These are phyloP conservation scores for Lycorma delicatula DNA, from an alignment of 1,140 invertebrate species.

Conservation along the genomic window DNA sequence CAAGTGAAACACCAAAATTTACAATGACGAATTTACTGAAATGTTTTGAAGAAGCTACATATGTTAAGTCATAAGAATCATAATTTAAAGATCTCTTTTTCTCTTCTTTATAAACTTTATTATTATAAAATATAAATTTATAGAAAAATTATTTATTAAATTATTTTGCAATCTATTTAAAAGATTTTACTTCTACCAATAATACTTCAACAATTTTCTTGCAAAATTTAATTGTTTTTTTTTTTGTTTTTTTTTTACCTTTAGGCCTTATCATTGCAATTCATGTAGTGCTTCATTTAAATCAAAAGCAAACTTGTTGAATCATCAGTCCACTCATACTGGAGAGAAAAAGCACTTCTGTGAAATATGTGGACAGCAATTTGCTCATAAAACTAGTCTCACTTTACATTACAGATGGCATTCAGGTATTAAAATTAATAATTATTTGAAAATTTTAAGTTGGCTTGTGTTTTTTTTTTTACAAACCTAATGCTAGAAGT, in stretches of 20 bases:
- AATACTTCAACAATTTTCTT: background rate
- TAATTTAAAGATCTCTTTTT: too few species aligned
- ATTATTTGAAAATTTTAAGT: slow-evolving; percentile 2
- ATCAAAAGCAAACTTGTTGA: slow-evolving; percentile 57
- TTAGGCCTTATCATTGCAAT: slow-evolving; percentile 29
- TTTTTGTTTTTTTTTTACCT: slow-evolving; percentile 8
- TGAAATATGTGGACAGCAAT: slow-evolving; percentile 64
- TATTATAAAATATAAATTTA: too few species aligned
- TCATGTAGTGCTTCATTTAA: slow-evolving; percentile 56
- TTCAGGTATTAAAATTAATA: slow-evolving; percentile 37
- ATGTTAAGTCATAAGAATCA: too few species aligned
- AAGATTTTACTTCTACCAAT: background rate
- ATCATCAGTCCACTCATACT: slow-evolving; percentile 57
- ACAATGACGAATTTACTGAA: too few species aligned
- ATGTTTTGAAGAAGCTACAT: too few species aligned
- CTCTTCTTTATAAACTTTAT: too few species aligned
- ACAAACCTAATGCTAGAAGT: too few species aligned
- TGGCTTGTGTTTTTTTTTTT: slow-evolving; percentile 12
- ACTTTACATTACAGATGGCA: slow-evolving; percentile 52
- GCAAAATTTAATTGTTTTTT: too few species aligned
- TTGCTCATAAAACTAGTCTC: slow-evolving; percentile 63
- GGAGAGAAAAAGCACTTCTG: slow-evolving; percentile 65
- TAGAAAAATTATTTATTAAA: too few species aligned
- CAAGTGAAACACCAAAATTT: too few species aligned
- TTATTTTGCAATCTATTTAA: background rate